Conservation (phyloP, 2,797 vertebrate species). For the Oreochromis mossambicus region DNA sequence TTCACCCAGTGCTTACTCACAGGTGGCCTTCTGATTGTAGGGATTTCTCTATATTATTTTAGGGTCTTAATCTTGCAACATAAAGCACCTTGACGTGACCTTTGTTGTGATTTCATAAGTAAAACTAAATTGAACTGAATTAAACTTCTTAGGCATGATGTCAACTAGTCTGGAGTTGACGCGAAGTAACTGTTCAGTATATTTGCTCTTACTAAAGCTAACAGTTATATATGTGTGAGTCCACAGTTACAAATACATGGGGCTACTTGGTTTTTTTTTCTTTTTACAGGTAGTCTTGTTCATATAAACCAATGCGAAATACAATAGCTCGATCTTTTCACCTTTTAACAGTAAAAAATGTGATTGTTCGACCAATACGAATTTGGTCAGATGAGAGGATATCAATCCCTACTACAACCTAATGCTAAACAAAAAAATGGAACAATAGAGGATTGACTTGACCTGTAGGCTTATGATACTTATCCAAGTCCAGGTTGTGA, state of each 20-base stretch:
- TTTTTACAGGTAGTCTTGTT: neutral
- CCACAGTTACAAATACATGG: neutral
- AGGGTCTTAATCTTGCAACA: neutral
- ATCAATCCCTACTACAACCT: neutral
- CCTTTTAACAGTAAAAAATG: neutral
- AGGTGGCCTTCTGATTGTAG: neutral
- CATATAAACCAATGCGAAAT: neutral
- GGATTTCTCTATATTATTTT: neutral
- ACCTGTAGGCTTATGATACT: neutral
- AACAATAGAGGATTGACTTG: neutral
- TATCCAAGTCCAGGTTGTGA: neutral
- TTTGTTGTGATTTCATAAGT: neutral
- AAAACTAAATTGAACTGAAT: neutral
- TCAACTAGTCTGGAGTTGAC: neutral
- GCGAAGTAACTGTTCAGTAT: neutral
- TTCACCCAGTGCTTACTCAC: neutral
- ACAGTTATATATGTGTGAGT: neutral
- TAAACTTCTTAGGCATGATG: neutral
- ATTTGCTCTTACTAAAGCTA: neutral
- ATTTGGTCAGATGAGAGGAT: neutral
- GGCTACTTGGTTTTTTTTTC: rapidly evolving
- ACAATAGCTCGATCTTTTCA: neutral
- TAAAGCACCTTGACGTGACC: neutral
- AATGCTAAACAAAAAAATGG: neutral
- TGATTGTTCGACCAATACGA: neutral